These are phyloP conservation scores for Agapornis roseicollis DNA, from an alignment of 2,113 vertebrate genomes.

Conservation along the genomic window DNA sequence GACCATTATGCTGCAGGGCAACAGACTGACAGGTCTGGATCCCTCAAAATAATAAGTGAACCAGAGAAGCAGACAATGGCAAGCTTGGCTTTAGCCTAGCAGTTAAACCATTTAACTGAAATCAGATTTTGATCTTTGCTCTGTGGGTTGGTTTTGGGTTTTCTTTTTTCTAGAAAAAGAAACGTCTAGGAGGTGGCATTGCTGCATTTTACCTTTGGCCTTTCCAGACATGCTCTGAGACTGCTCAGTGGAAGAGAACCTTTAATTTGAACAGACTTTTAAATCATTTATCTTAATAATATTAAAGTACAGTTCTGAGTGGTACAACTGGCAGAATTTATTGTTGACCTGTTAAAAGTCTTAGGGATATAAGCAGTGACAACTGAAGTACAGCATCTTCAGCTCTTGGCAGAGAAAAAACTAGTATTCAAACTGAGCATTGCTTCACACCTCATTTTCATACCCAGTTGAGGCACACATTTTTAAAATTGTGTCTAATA, in stretches of 20 bases:
- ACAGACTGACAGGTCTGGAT: neutral
- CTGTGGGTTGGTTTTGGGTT: neutral
- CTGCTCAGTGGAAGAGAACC: neutral
- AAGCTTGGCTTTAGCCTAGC: neutral
- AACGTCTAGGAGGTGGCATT: neutral
- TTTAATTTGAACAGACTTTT: neutral
- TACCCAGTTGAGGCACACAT: neutral
- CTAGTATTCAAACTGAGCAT: neutral
- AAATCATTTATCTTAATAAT: neutral
- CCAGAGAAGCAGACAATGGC: neutral
- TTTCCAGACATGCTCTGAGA: neutral
- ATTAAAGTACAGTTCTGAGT: neutral
- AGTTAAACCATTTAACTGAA: neutral
- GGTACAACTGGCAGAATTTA: neutral
- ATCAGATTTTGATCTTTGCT: neutral
- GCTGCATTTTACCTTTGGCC: neutral
- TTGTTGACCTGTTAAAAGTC: neutral
- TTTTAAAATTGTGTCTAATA: neutral
- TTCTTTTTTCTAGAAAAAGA: neutral
- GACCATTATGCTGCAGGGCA: fast-evolving
- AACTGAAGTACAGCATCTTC: neutral
- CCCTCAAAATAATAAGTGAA: neutral
- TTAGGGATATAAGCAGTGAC: neutral
- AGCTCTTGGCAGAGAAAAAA: neutral
- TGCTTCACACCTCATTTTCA: neutral